phyloP scores from a whole-genome alignment of 2,113 vertebrate genomes.

The Pseudorectes ferrugineus region DNA sequence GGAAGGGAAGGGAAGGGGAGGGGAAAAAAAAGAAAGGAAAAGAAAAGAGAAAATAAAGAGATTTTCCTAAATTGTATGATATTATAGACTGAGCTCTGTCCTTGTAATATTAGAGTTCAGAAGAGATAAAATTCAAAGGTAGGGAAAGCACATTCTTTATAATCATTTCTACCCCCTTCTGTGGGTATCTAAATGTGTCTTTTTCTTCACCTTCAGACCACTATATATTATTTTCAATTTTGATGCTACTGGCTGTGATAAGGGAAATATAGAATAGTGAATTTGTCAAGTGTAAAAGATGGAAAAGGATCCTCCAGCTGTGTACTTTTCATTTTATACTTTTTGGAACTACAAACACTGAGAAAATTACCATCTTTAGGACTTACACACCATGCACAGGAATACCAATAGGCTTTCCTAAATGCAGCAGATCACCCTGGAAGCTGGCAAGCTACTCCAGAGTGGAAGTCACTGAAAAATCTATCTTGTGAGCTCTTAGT shows the following conservation, averaged over 20 bases:
- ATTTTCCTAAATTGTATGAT: background rate
- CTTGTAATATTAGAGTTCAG: background rate
- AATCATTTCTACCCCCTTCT: background rate
- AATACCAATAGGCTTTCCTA: background rate
- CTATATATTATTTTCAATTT: constrained; percentile 5
- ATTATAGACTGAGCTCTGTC: background rate
- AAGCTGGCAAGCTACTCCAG: background rate
- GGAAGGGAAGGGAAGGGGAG: background rate
- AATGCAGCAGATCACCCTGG: background rate
- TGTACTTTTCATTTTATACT: background rate
- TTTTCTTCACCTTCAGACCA: background rate
- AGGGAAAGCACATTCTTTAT: background rate
- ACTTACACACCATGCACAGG: background rate
- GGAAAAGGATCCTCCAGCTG: background rate
- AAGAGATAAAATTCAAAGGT: background rate
- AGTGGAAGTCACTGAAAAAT: background rate
- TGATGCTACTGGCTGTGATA: background rate
- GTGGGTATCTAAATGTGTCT: background rate
- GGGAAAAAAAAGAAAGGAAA: background rate
- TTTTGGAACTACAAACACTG: background rate
- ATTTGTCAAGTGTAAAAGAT: background rate
- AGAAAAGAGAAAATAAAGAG: no score
- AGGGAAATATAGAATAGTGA: background rate
- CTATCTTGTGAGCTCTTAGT: background rate
- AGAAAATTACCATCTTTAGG: background rate